Conservation (phyloP, 2,797 vertebrate species). For the Coendou prehensilis region DNA sequence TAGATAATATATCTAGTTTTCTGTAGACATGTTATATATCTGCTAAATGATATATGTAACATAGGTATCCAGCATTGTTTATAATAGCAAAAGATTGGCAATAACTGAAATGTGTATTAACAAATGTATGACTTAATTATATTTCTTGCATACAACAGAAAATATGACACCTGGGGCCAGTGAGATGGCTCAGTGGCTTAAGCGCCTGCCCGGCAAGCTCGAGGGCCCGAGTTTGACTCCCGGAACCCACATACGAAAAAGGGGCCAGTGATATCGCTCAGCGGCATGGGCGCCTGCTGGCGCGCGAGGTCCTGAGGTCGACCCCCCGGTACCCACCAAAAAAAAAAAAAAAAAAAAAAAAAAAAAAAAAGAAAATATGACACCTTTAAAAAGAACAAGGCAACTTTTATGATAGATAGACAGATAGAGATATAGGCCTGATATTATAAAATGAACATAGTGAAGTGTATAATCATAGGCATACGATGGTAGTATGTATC, state of each 20-base stretch:
- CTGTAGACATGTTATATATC: neutral
- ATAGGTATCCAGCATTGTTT: neutral
- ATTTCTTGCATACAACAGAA: neutral
- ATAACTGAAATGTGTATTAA: conserved; percentile 26
- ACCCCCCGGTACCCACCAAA: no score
- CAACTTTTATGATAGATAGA: neutral
- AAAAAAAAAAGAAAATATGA: neutral
- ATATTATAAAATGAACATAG: neutral
- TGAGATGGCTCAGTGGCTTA: no score
- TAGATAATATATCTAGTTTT: neutral
- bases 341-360: no score
- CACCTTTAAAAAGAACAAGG: neutral
- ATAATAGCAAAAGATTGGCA: neutral
- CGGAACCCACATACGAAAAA: no score
- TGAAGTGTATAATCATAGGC: neutral
- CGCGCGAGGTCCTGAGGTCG: no score
- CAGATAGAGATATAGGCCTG: neutral
- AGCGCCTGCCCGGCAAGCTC: no score
- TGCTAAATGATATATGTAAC: neutral
- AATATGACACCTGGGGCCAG: neutral
- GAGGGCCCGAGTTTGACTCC: no score
- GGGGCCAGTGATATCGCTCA: no score
- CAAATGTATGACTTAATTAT: neutral
- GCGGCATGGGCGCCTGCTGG: no score
- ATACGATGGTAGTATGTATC: neutral